Evolutionary conservation across 2,888 invertebrate genomes (phyloP), one percentile per base, ranked within the genome.

Genomic region (Glaucopsyche alexis): DNA sequence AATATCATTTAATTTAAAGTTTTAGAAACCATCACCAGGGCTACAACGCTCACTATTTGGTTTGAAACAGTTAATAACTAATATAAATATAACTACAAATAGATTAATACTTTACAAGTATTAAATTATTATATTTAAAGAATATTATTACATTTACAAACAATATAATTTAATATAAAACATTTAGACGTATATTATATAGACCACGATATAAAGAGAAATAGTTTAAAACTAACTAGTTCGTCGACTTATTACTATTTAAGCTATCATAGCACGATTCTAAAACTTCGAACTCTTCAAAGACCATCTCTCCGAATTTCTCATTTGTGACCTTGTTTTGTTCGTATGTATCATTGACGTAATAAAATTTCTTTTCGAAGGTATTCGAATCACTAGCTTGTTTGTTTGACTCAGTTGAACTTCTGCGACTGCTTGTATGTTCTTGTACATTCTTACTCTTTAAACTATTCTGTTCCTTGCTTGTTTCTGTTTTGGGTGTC

Each of bases 281-380:
- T 83, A 95, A 93, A 72, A 96, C 95, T 89, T 96, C 95, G 79
- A 96, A 96, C 80, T 96, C 96, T 87, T 97, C 97, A 80, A 97
- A 97, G 79, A 97, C 97, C 95, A 97, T 97, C 80, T 97, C 97
- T 65, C 96, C 96, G 79, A 95, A 95, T 84, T 96, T 95, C 77
- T 94, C 94, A 13, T 94, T 91, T 55, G 87, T 84, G 7, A 83
- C 81, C 78, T 94, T 95, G 81, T 94, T 93, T 81, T 94, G 94
- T 74, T 94, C 93, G 76, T 85, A 77, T 75, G 91, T 94, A 74
- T 94, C 94, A 81, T 95, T 95, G 67, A 95, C 94, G 76, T 95
- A 94, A 77, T 95, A 94, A 80, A 94, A 94, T 78, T 94, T 94
- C 78, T 94, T 94, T 79, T 94, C 94, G 73, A 92, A 92, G 75